Evolutionary conservation across 2,888 invertebrate species (phyloP), one percentile per base, ranked within the genome.

Genomic region (Harpagoxenus sublaevis): DNA sequence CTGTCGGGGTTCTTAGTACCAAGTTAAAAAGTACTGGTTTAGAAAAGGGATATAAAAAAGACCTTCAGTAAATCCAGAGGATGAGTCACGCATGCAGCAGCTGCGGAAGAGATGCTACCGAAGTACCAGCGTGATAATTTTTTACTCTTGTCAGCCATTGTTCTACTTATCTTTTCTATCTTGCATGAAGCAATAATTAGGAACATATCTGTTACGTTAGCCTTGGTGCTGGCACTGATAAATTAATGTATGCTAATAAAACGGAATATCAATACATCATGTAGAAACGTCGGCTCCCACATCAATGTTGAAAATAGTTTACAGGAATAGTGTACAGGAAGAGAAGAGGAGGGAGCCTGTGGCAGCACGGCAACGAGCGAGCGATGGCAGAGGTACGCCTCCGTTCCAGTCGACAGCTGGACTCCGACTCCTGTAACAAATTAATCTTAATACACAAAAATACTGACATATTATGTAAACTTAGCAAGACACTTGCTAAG

Each of bases 41-140:
- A 31, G 28, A 15, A 63, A 45, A 48, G 9, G 2, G 31, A 60
- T 77, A 18, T 42, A 79, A 57, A 77, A 84, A 90, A 62, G 79
- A 99, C 99, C 96, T 99, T 99, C 55, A 99, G 96, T 84, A 99
- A 96, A 96, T 99, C 99, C 90, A 99, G 96, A 3, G 99, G 99
- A 96, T 99, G 99, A 12, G 99, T 99, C 92, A 98, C 97, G 95
- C 98, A 98, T 18, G 99, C 99, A 45, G 99, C 99, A 86, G 98
- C 98, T 28, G 99, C 98, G 78, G 99, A 98, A 42, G 99, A 99
- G 71, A 99, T 89, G 28, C 99, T 99, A 79, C 99, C 99, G 94
- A 99, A 99, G 95, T 99, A 99, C 99, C 99, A 99, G 95, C 97
- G 96, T 18, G 97, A 96, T 85, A 97, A 92, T 93, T 95, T 96